Evolutionary conservation across 2,888 invertebrate species (phyloP), one percentile per base, ranked within the genome.

Genomic region (Cheilosia vernalis): DNA sequence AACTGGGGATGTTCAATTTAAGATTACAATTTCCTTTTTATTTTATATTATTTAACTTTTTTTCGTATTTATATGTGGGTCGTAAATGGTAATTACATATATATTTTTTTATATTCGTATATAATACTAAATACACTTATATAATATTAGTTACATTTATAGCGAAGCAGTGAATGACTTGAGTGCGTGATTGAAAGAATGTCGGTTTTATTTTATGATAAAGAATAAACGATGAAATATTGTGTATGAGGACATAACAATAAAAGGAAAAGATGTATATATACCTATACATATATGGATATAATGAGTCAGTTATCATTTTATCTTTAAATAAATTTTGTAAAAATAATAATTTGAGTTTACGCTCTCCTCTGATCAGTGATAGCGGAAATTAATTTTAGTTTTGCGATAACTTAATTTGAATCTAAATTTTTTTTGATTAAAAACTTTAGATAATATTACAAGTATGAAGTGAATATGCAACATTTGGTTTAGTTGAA

Each of bases 21-120:
- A 17, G n/a, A 30, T 49, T 63, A 30, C 40, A 21, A 47, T 49
- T 76, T 70, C 21, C 19, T 60, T 77, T 47, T 24, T 66, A 9
- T 30, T 47, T 56, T 42, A 19, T 66, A 47, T 37, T 66, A 42
- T 21, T 15, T 33, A 67, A 37, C 21, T 60, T 55, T 51, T 37
- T 51, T 27, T 60, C 51, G 15, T 27, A 51, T 60, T 53, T 47
- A 56, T 33, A 67, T 53, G 53, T 66, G 47, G 44, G 60, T 69
- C 69, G 56, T 69, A 63, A 79, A 79, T 70, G 69, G 63, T 81
- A 63, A 81, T 69, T 81, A 81, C 61, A 81, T 80, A 80, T 74
- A 80, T 80, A 80, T 80, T 80, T 80, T 80, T 80, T 80, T 74
- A 80, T 74, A 73, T 73, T 66, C 73, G 66, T 73, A 72, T 79